These are phyloP conservation scores for Fulmarus glacialis DNA, from an alignment of 2,113 vertebrate species.

Conservation along the genomic window DNA sequence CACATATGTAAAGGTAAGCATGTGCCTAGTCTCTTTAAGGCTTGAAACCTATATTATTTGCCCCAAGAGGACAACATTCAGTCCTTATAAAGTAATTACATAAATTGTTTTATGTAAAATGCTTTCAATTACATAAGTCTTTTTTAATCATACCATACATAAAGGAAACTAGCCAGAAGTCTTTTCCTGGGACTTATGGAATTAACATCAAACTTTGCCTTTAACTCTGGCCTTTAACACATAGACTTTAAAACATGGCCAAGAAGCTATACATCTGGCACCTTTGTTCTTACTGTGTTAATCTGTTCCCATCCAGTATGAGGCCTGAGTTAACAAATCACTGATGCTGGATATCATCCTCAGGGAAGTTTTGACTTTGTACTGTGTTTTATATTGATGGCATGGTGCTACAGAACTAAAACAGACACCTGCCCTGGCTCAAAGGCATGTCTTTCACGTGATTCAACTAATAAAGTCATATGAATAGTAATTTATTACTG, in stretches of 20 bases:
- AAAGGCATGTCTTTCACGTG: not conserved
- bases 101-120: not conserved
- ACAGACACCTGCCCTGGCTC: not conserved
- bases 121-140: not conserved
- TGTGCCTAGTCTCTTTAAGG: not conserved
- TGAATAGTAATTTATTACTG: constrained; percentile 1
- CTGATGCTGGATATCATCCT: not conserved
- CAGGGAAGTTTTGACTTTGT: not conserved
- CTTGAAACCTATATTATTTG: not conserved
- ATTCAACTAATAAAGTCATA: not conserved
- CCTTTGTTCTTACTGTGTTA: not conserved
- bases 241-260: not conserved
- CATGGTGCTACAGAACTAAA: not conserved
- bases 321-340: not conserved
- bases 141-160: not conserved
- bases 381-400: not conserved
- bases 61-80: not conserved
- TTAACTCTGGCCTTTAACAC: not conserved
- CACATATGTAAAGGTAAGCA: not conserved
- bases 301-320: not conserved
- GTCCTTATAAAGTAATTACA: not conserved
- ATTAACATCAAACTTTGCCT: not conserved
- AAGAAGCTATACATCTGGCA: not conserved
- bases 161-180: not conserved
- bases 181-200: not conserved